phyloP scores from a whole-genome alignment of 1,140 invertebrate genomes.

The Metopolophium dirhodum region DNA sequence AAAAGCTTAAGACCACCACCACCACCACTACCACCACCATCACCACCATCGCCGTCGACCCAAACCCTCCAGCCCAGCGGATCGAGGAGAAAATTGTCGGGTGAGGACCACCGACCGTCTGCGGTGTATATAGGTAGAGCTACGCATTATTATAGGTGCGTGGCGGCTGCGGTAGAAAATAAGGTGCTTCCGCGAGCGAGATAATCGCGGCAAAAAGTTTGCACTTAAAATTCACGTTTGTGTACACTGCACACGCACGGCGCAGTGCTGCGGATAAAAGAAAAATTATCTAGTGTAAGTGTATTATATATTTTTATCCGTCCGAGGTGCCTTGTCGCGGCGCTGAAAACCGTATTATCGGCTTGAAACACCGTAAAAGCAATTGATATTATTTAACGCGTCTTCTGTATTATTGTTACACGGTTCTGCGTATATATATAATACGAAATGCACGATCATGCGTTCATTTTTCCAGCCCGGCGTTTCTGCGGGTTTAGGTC shows the following conservation, averaged over 20 bases:
- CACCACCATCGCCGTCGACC: background rate
- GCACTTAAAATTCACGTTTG: conserved; percentile 2
- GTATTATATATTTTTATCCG: background rate
- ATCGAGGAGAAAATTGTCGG: background rate
- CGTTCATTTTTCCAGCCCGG: background rate
- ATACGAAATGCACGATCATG: background rate
- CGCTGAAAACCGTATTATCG: background rate
- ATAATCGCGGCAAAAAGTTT: conserved; percentile 28
- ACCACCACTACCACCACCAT: no score
- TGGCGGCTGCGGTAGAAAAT: background rate
- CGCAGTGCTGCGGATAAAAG: background rate
- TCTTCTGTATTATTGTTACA: background rate
- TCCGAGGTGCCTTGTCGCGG: background rate
- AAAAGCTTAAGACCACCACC: conserved; percentile 21
- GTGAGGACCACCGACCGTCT: no score
- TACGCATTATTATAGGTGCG: background rate
- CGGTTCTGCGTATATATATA: background rate
- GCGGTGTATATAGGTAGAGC: background rate
- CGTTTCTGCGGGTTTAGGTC: background rate
- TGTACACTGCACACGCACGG: background rate
- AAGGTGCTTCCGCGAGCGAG: background rate
- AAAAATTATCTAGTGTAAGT: background rate
- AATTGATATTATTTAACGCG: background rate
- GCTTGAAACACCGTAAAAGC: background rate
- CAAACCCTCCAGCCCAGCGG: background rate